phyloP scores from a whole-genome alignment of 1,140 invertebrate species.

The Platyscapa corneri region DNA sequence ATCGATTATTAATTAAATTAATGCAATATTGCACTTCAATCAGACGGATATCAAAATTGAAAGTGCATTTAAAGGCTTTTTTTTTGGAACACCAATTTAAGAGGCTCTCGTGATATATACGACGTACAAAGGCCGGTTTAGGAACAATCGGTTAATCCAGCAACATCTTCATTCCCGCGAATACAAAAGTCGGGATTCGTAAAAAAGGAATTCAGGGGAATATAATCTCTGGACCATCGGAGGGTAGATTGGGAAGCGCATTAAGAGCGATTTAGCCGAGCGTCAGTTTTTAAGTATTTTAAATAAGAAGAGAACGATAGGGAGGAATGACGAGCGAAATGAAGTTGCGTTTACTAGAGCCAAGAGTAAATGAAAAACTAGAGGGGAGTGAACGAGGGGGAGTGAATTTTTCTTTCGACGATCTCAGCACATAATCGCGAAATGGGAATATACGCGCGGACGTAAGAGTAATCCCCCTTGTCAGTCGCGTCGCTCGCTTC shows the following conservation, averaged over 20 bases:
- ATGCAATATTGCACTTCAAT: too few species aligned
- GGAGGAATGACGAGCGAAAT: neutral
- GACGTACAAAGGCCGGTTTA: neutral
- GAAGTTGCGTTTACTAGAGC: neutral
- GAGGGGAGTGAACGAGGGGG: neutral
- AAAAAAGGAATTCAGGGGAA: neutral
- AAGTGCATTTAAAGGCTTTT: neutral
- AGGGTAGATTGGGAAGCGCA: neutral
- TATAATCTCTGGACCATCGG: neutral
- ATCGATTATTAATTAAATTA: neutral
- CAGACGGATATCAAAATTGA: neutral
- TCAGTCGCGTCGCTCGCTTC: conserved; percentile 11
- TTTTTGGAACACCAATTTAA: neutral
- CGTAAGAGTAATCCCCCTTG: conserved; percentile 39
- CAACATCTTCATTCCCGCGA: neutral
- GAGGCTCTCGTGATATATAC: neutral
- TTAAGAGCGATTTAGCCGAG: neutral
- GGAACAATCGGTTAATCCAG: neutral
- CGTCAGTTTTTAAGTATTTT: conserved; percentile 5
- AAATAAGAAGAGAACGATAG: conserved; percentile 11
- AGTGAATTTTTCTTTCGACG: conserved; percentile 21
- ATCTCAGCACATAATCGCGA: conserved; percentile 41
- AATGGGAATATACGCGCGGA: neutral
- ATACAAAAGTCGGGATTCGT: neutral
- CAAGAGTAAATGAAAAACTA: neutral